These are phyloP conservation scores for Allolobophora icterica DNA, from an alignment of 2,888 invertebrate genomes.

Conservation along the genomic window DNA sequence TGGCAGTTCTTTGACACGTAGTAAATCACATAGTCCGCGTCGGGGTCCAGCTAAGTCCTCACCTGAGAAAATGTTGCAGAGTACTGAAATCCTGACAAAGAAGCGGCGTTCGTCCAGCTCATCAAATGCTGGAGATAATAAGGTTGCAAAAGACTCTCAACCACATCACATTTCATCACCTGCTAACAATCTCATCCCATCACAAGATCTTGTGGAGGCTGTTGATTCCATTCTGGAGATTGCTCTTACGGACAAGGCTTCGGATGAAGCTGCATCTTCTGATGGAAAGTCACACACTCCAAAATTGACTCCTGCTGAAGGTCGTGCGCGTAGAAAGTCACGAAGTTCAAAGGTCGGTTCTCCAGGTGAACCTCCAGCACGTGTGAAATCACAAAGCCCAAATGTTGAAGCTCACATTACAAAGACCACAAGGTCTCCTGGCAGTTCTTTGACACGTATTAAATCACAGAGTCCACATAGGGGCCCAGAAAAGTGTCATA, in stretches of 20 bases:
- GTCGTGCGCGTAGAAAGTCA: neutral
- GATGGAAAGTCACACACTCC: neutral
- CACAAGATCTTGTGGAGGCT: neutral
- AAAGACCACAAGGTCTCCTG: neutral
- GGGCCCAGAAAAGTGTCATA: no score
- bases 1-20: neutral
- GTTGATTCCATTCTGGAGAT: neutral
- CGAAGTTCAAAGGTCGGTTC: slow-evolving; percentile 3
- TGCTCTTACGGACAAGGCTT: neutral
- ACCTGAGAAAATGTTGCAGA: neutral
- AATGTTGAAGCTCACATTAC: neutral
- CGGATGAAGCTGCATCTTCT: neutral
- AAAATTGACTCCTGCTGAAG: neutral
- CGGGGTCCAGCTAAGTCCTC: neutral
- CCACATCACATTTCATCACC: neutral
- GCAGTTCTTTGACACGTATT: neutral
- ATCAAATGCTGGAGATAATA: neutral
- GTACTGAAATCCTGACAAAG: neutral
- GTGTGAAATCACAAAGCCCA: neutral
- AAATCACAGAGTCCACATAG: neutral
- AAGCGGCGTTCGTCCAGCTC: neutral
- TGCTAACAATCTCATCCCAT: neutral
- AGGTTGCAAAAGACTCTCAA: neutral
- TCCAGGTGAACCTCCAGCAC: neutral
- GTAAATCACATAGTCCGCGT: neutral